Evolutionary conservation across 1,140 invertebrate genomes (phyloP), one percentile per base, ranked within the genome.

Genomic region (Ridgeia piscesae): DNA sequence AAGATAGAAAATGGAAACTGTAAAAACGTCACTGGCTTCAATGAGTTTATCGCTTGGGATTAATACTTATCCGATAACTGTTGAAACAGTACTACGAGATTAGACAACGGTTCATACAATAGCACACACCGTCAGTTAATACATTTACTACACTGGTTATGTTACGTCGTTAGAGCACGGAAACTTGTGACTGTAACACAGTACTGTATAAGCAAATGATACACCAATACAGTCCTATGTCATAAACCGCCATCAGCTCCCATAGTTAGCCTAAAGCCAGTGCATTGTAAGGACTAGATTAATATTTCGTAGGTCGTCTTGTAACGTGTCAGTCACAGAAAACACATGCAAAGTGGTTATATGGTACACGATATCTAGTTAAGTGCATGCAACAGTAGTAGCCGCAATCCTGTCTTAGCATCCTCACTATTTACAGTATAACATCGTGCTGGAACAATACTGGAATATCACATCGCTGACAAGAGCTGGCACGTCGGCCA

Each of bases 211-310:
- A 21, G 58, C 17, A 77, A 77, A 8, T 77, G 2, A 21, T 77
- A 31, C 27, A 77, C 58, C 58, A 77, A 77, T 77, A 77, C 58
- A 77, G 27, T 31, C 58, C 58, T 77, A 50, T 50, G 27, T 77
- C 2, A 77, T 77, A 77, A 21, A 77, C 58, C 58, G 27, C 27
- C 27, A 77, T 17, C 58, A 77, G 58, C 58, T 77, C 58, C 58
- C 8, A 77, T 77, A 77, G 58, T 77, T 77, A 8, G 58, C 17
- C 58, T 77, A 77, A 77, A 77, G 58, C 58, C 58, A 77, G 58
- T 77, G 58, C 58, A 77, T 77, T 77, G 58, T 77, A 77, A 77
- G 58, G 58, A 77, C 58, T 77, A 77, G 58, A 77, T 77, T 77
- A 77, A 77, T 77, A 77, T 77, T 8, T 77, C 42, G 6, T 9